A percentile compares a stretch with the other conserved stretches of the same genome.
Conservation (phyloP, 2,888 invertebrate species). For the Proisotoma minuta region DNA sequence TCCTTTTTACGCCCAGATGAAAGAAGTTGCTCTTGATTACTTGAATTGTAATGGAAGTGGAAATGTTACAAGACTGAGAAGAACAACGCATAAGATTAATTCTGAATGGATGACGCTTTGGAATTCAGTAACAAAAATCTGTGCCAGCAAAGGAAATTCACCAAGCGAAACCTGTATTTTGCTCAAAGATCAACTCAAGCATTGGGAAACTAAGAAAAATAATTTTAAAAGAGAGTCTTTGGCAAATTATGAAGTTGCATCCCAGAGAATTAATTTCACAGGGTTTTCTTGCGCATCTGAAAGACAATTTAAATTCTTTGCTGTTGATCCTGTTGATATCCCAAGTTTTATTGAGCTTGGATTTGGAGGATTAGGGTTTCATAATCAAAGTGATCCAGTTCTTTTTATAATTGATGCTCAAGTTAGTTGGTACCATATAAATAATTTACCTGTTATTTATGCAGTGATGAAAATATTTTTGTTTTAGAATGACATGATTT, state of each 20-base stretch:
- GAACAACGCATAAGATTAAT: constrained; percentile 42
- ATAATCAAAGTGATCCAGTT: constrained; percentile 34
- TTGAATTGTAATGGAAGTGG: constrained; percentile 47
- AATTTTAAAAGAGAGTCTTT: constrained; percentile 38
- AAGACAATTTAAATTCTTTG: constrained; percentile 39
- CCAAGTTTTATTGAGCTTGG: constrained; percentile 42
- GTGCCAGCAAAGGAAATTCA: constrained; percentile 5
- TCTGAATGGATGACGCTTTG: constrained; percentile 44
- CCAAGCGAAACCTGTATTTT: constrained; percentile 25
- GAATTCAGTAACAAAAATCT: constrained; percentile 38
- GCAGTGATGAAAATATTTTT: constrained; percentile 2
- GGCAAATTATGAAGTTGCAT: constrained; percentile 34
- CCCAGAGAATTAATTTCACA: constrained; percentile 37
- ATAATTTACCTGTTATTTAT: constrained; percentile 5
- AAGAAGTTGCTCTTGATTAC: constrained; percentile 46
- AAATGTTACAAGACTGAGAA: constrained; percentile 43
- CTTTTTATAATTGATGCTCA: constrained; percentile 45
- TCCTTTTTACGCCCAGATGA: constrained; percentile 45
- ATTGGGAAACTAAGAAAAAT: constrained; percentile 36
- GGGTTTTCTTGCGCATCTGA: constrained; percentile 40
- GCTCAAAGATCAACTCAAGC: constrained; percentile 26
- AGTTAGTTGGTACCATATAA: constrained; percentile 16
- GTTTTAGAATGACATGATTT: constrained; percentile 37
- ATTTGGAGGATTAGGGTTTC: constrained; percentile 28
- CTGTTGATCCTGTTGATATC: constrained; percentile 45